Percentiles rank a stretch among this genome's conserved stretches.
Conservation (phyloP, 2,113 vertebrate species). For the Numenius arquata region DNA sequence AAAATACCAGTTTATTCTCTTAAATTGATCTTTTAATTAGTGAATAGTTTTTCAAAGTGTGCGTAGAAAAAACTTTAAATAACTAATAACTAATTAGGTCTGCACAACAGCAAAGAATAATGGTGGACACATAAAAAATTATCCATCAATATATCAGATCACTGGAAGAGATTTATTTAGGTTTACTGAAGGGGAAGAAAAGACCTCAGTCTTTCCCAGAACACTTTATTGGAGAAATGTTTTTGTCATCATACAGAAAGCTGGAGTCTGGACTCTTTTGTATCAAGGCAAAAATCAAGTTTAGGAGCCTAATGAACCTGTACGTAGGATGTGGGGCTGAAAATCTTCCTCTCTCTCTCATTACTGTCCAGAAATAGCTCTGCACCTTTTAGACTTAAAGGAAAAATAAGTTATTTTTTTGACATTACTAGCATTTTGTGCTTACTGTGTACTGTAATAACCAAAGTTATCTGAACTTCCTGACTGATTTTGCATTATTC, state of each 20-base stretch:
- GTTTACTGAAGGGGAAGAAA: neutral
- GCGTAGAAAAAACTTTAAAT: neutral
- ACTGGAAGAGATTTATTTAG: neutral
- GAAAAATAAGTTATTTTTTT: neutral
- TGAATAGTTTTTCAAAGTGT: neutral
- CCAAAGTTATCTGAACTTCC: neutral
- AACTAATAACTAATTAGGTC: neutral
- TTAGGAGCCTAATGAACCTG: neutral
- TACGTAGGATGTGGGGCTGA: neutral
- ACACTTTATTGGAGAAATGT: neutral
- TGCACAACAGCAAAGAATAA: neutral
- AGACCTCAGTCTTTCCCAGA: neutral
- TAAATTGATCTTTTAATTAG: neutral
- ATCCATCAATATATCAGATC: neutral
- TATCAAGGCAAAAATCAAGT: neutral
- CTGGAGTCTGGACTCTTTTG: neutral
- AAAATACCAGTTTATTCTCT: neutral
- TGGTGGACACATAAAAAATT: neutral
- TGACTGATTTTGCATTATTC: neutral
- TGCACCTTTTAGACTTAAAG: neutral
- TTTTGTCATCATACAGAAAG: neutral
- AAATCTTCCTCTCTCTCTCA: neutral
- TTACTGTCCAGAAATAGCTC: neutral
- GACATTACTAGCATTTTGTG: neutral
- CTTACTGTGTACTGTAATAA: neutral